Conservation (phyloP, 2,797 vertebrate genomes). For the Rhinella marina region DNA sequence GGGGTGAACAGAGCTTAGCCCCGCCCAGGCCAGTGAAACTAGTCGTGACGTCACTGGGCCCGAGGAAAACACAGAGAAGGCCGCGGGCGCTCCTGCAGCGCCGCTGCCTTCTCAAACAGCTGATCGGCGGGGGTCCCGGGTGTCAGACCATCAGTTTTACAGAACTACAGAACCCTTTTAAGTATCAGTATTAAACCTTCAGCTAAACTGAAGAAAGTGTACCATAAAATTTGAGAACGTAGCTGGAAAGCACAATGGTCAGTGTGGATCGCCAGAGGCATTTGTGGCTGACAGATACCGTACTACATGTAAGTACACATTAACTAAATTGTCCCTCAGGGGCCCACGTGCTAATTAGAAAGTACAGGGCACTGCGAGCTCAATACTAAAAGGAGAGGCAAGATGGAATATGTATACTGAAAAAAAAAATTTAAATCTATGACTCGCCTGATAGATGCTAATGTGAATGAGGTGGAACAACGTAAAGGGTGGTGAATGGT, state of each 20-base stretch:
- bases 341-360: not conserved
- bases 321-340: slow-evolving; percentile 33
- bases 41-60: no score
- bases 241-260: not conserved
- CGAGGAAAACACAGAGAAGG: no score
- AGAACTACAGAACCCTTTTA: no score
- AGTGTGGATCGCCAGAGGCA: not conserved
- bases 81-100: no score
- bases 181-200: not conserved
- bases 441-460: not conserved
- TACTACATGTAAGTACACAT: slow-evolving; percentile 3
- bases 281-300: not conserved
- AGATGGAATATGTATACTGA: not conserved
- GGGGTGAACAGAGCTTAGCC: no score
- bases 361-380: not conserved
- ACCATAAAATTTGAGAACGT: not conserved
- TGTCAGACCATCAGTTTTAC: no score
- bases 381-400: no score
- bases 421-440: not conserved
- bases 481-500: not conserved
- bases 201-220: not conserved
- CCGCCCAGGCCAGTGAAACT: no score
- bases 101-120: no score
- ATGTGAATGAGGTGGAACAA: not conserved
- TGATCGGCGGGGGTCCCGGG: no score